Evolutionary conservation across 2,797 vertebrate genomes (phyloP), one percentile per base, ranked within the genome.

Genomic region (Loriculus beryllinus): DNA sequence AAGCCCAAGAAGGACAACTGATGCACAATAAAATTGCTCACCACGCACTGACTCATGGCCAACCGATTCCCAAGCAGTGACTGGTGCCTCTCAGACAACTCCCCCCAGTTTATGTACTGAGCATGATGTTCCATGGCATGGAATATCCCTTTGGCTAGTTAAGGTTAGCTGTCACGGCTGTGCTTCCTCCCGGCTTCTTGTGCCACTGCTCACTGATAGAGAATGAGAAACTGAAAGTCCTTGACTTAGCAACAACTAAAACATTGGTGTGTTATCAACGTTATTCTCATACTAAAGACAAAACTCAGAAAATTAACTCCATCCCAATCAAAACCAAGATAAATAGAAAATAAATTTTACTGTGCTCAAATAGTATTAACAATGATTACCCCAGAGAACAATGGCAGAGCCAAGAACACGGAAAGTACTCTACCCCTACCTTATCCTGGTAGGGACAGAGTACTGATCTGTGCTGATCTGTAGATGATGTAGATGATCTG

Each of bases 341-440:
- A 35, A 37, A 59, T 37, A 17, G 7, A 59, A 59, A 59, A 7
- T 26, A 59, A 18, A 26, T 37, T 18, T 59, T 59, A 59, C 23
- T 59, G 56, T 40, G 3, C 10, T 48, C 12, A 31, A 12, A 56
- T 2, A 29, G 2, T 0, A 56, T 83, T 91, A 52, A 12, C 49
- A 26, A 45, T 0, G 0, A 1, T 64, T 71, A 14, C 3, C 43
- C 25, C 47, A 40, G 29, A n/a, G 56, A 52, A 6, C 16, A 42
- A 10, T 23, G 13, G 3, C 43, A 70, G 25, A 63, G 13, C 2
- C 10, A 26, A 42, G 20, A 54, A 13, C 0, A 0, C 14, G 14
- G 29, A 29, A 82, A 64, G 3, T 7, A 8, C 2, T 25, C 18
- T 33, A 29, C 23, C 28, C 8, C 13, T 20, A 29, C 26, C 12